A percentile compares a stretch with the other conserved stretches of the same genome.
Evolutionary conservation across 37 sponge, comb jelly and placozoan genomes (phyloP).

Genomic region (Ianthella basta): DNA sequence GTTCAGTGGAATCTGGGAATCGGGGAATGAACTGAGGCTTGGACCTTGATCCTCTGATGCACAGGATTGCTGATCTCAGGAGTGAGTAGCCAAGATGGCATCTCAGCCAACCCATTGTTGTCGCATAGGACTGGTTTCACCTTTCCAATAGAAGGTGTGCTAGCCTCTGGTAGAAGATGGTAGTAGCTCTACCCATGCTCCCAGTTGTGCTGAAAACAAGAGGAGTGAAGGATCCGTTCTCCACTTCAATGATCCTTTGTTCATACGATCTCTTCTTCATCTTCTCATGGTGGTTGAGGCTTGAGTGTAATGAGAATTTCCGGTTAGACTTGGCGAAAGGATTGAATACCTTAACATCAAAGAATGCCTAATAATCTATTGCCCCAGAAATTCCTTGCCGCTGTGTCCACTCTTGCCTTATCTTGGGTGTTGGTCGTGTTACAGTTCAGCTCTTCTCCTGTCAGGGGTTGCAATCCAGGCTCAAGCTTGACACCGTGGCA

Average conservation of each 20-base stretch:
- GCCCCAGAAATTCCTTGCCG: constrained; percentile 23
- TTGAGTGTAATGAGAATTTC: neutral
- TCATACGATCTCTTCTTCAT: constrained; percentile 4
- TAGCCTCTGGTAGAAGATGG: constrained; percentile 21
- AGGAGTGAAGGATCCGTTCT: constrained; percentile 13
- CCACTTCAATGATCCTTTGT: constrained; percentile 9
- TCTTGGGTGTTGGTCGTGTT: neutral
- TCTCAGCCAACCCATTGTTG: constrained; percentile 24
- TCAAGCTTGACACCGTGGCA: constrained; percentile 19
- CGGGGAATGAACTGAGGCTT: neutral
- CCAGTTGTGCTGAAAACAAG: constrained; percentile 20
- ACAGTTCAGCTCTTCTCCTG: neutral
- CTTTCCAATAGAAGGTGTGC: neutral
- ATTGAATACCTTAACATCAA: constrained; percentile 30
- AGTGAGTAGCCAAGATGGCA: neutral
- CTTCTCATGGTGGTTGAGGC: constrained; percentile 21
- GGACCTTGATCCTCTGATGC: constrained; percentile 6
- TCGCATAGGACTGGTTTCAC: constrained; percentile 11
- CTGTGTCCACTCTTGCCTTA: constrained; percentile 22
- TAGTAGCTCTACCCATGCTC: constrained; percentile 11
- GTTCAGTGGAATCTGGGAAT: constrained; percentile 2
- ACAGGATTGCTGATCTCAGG: constrained; percentile 1
- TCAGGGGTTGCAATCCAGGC: constrained; percentile 13
- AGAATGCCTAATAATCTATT: constrained; percentile 26
- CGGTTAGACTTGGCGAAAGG: constrained; percentile 34